Base-by-base conservation (phyloP, 2,888 invertebrate genomes). In the Drosophila colorata region DNA sequence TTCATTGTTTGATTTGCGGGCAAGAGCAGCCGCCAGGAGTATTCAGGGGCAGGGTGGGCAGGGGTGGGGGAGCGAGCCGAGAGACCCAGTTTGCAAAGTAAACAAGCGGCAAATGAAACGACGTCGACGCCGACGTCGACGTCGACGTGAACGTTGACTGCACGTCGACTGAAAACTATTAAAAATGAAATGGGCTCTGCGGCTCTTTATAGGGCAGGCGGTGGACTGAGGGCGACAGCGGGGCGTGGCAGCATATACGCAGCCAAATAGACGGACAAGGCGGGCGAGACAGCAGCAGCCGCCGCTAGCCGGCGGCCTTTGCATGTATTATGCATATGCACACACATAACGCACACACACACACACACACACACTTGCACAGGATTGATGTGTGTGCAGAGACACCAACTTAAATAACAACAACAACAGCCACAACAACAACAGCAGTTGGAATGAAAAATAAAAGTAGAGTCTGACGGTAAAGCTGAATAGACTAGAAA, bases 61-160 rank as follows among this genome's bases (percentile, higher is more conserved):
- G 14, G 28, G 28, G 11, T 8, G 11, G 37, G 46, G 41, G 7
- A n/a, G 40, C 28, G 38, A 52, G 38, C 23, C 43, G 53, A 60
- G 53, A 76, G 87, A 71, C 82, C 87, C 85, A 87, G 83, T 84
- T 83, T 85, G 68, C 70, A 76, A 85, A 85, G 76, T 82, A 87
- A 87, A 83, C 85, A 84, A 66, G 72, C 76, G 69, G 87, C 74
- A 85, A 84, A 87, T 87, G 85, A 84, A 84, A 84, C 76, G 79
- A 71, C 73, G 84, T 40, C 64, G 73, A 59, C 69, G 69, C 16
- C 41, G 49, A 53, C 31, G 59, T 23, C 58, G 38, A 16, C 33
- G 56, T 6, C 16, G 47, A 47, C 57, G 59, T 23, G 52, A 33
- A 18, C 37, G 64, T 9, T 13, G 47, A 47, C 57, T 23, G 41